phyloP scores from a whole-genome alignment of 2,888 invertebrate species.

The Hemistola chrysoprasaria region DNA sequence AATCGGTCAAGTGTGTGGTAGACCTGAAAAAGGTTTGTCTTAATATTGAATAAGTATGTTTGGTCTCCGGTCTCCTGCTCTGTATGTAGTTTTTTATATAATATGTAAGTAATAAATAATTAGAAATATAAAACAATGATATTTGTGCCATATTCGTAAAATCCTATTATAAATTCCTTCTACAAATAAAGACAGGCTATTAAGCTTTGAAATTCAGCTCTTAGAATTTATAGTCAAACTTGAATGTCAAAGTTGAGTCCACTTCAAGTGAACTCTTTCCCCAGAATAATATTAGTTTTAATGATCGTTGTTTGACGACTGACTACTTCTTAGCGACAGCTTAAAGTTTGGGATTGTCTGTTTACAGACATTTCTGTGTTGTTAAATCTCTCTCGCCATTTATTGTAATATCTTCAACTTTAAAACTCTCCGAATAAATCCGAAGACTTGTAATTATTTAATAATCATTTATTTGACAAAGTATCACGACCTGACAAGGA shows the following conservation, averaged over 20 bases:
- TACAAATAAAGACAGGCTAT: constrained; percentile 1
- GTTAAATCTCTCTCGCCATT: constrained; percentile 17
- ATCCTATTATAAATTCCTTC: too few relatives aligned
- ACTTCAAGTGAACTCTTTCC: constrained; percentile 26
- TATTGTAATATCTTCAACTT: constrained; percentile 11
- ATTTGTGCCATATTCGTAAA: too few relatives aligned
- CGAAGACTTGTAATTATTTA: constrained; percentile 10
- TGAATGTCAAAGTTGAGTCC: constrained; percentile 28
- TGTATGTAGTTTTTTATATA: not conserved
- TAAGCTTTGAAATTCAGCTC: constrained; percentile 14
- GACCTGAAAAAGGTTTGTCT: constrained; percentile 15
- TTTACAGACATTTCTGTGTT: constrained; percentile 18
- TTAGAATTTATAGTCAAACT: constrained; percentile 24
- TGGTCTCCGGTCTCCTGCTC: not conserved
- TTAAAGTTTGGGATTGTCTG: constrained; percentile 23
- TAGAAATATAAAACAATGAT: too few relatives aligned
- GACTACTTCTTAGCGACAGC: constrained; percentile 27
- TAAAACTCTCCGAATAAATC: constrained; percentile 6
- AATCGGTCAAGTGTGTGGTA: constrained; percentile 26
- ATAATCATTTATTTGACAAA: constrained; percentile 10
- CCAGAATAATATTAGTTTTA: constrained; percentile 31
- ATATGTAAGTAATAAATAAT: too few relatives aligned
- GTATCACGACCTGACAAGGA: not conserved
- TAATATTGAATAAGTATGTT: constrained; percentile 6
- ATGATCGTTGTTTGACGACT: constrained; percentile 32